A percentile compares a stretch with the other conserved stretches of the same genome.
phyloP scores from a whole-genome alignment of 2,888 invertebrate species.

The Parapristionchus giblindavisi region DNA sequence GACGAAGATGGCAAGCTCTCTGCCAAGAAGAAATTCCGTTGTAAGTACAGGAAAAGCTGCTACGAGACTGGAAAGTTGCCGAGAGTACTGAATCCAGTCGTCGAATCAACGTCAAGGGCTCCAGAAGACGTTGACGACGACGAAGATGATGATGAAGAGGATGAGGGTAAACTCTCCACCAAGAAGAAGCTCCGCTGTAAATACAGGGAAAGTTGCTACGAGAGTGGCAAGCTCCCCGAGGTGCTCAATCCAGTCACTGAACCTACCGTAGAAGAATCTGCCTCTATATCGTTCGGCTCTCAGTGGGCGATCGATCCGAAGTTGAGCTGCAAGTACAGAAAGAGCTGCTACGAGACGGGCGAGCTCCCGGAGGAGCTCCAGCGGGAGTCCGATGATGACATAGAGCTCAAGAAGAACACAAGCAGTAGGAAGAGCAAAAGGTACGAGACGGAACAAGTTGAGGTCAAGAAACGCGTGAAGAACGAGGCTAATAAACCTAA shows the following conservation, averaged over 20 bases:
- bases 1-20: conserved; percentile 47
- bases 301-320: conserved; percentile 42
- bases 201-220: conserved; percentile 65
- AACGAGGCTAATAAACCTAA: not conserved
- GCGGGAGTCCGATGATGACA: conserved; percentile 18
- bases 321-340: conserved; percentile 61
- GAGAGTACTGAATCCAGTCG: conserved; percentile 43
- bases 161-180: conserved; percentile 36
- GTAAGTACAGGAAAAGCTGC: conserved; percentile 64
- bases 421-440: conserved; percentile 3
- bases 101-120: conserved; percentile 47
- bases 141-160: conserved; percentile 31
- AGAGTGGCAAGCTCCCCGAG: conserved; percentile 59
- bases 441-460: not conserved
- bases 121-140: conserved; percentile 48
- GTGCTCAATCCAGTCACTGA: conserved; percentile 39
- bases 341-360: conserved; percentile 64
- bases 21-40: conserved; percentile 48
- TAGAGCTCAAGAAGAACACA: conserved; percentile 34
- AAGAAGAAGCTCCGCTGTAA: conserved; percentile 59
- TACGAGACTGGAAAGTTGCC: conserved; percentile 62
- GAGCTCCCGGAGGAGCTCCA: conserved; percentile 24
- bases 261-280: conserved; percentile 36
- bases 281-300: not conserved
- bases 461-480: not conserved